Percentiles rank a stretch among this genome's conserved stretches.
Evolutionary conservation across 2,113 vertebrate species (phyloP).

Genomic region (Speoplatyrhinus poulsoni): DNA sequence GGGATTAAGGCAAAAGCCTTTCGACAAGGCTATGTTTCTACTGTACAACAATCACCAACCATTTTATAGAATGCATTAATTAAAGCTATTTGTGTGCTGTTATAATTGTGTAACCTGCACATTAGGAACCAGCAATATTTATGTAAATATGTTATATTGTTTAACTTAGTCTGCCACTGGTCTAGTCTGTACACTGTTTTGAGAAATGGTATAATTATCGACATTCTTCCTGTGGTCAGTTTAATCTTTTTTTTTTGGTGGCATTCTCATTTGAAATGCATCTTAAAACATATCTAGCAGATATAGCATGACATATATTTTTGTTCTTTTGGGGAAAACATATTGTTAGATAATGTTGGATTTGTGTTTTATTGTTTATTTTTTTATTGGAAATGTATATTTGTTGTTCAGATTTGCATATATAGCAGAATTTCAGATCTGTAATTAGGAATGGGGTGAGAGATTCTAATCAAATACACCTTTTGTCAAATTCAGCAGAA

Average conservation of each 20-base stretch:
- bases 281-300: constrained; percentile 1
- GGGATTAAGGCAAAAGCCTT: neutral
- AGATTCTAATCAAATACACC: no score
- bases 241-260: neutral
- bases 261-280: constrained; percentile 17
- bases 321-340: constrained; percentile 4
- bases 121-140: constrained; percentile 34
- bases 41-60: constrained; percentile 4
- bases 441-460: no score
- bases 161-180: constrained; percentile 41
- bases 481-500: no score
- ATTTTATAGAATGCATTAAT: constrained; percentile 7
- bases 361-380: neutral
- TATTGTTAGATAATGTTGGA: constrained; percentile 5
- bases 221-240: constrained; percentile 24
- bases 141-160: constrained; percentile 48
- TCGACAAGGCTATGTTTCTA: neutral
- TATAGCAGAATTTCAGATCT: no score
- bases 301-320: constrained; percentile 7
- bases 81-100: constrained; percentile 1
- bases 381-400: no score
- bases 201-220: constrained; percentile 31
- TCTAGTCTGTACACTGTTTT: constrained; percentile 67
- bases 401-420: no score
- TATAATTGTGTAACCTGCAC: constrained; percentile 15